Evolutionary conservation across 2,888 invertebrate species (phyloP), one percentile per base, ranked within the genome.

Genomic region (Hedychridium roseum): DNA sequence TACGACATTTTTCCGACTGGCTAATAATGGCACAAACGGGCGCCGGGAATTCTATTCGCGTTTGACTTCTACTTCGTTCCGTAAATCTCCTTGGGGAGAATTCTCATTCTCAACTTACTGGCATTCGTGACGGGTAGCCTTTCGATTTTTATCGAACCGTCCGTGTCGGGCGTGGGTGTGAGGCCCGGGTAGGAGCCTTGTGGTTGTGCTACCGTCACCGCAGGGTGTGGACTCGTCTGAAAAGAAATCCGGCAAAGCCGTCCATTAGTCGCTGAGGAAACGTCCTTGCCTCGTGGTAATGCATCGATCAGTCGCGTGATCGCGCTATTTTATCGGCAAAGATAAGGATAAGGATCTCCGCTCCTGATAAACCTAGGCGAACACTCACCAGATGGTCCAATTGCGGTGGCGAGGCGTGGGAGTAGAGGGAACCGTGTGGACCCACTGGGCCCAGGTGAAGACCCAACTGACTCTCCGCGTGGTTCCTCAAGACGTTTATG

Each of bases 401-500:
- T 63, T 84, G 81, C 68, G 85, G 79, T 75, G 80, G 83, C 67
- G 77, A 82, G 77, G 85, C 80, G 80, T 86, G 81, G 78, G 81
- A 75, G 62, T 78, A 78, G 39, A 76, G 80, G 76, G 73, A 82
- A 76, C 71, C 83, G 79, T 78, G 83, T 74, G 79, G 84, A 79
- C 78, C 77, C 16, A 77, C 76, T 17, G 77, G 73, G 44, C 71
- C 72, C 23, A 79, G 65, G 50, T 79, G 78, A 57, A 78, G 72
- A 20, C 84, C 82, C 57, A 87, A 81, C 66, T 91, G 90, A 52
- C 92, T 92, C 81, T 95, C 95, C 41, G 95, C 94, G 80, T 97
- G 96, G 81, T 94, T 95, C 73, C 95, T 87, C 65, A 97, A 82
- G 46, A 97, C 95, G 80, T 95, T 94, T 73, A 97, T 93, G 57